These are phyloP conservation scores for Hybos culiciformis DNA, from an alignment of 2,888 invertebrate genomes.

Conservation along the genomic window DNA sequence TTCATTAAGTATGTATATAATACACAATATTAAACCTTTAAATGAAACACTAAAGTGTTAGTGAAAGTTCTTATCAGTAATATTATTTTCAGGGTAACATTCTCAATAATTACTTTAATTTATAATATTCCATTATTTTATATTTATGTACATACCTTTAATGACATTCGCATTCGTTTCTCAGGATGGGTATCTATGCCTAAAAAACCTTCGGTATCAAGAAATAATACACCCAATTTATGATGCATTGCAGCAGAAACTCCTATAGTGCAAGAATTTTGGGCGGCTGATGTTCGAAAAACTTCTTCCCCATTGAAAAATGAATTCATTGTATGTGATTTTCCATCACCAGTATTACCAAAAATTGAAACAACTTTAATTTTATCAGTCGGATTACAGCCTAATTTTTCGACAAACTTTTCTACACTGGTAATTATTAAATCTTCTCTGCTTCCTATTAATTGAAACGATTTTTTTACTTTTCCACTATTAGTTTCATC, in stretches of 20 bases:
- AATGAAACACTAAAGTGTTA: neutral
- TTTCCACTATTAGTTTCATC: neutral
- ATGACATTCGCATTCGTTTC: slow-evolving; percentile 45
- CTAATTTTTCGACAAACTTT: slow-evolving; percentile 35
- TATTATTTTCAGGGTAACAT: neutral
- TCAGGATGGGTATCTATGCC: slow-evolving; percentile 37
- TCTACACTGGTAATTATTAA: slow-evolving; percentile 43
- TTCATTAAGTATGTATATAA: no score
- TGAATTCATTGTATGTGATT: slow-evolving; percentile 63
- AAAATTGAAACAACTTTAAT: slow-evolving; percentile 72
- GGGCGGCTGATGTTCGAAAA: slow-evolving; percentile 31
- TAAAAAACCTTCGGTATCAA: slow-evolving; percentile 70
- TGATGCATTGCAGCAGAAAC: slow-evolving; percentile 65
- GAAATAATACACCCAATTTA: slow-evolving; percentile 47
- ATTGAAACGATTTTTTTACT: slow-evolving; percentile 32
- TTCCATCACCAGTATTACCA: slow-evolving; percentile 74
- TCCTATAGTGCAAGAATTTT: slow-evolving; percentile 61
- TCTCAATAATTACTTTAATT: neutral
- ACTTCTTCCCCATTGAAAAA: slow-evolving; percentile 50
- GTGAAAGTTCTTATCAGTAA: neutral
- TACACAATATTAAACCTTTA: no score
- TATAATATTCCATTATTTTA: neutral
- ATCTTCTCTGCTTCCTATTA: slow-evolving; percentile 48
- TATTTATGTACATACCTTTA: slow-evolving; percentile 40
- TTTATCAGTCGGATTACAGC: slow-evolving; percentile 36